phyloP scores from a whole-genome alignment of 2,113 vertebrate genomes.

The Brachyhypopomus gauderio region DNA sequence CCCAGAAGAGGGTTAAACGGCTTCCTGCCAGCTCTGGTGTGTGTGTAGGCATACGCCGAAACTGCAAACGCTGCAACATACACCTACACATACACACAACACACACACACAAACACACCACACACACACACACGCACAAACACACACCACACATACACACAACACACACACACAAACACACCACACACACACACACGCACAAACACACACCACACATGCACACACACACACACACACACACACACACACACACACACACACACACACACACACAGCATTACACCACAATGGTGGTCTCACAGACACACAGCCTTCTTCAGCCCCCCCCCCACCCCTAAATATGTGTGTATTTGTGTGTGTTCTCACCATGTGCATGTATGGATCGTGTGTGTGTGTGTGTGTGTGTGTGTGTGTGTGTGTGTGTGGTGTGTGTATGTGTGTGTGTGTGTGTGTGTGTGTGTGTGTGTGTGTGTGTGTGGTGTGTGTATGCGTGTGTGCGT shows the following conservation, averaged over 20 bases:
- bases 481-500: no score
- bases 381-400: no score
- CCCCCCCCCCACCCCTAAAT: no score
- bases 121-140: background rate
- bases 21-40: constrained; percentile 92
- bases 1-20: constrained; percentile 96
- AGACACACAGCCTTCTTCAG: no score
- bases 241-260: background rate
- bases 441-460: no score
- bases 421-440: no score
- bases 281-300: background rate
- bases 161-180: constrained; percentile 44
- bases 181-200: constrained; percentile 82
- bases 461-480: no score
- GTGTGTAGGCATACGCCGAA: constrained; percentile 90
- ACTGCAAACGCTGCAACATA: constrained; percentile 92
- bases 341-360: background rate
- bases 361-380: no score
- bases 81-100: constrained; percentile 76
- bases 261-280: background rate
- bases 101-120: constrained; percentile 7
- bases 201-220: constrained; percentile 9
- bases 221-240: background rate
- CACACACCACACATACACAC: background rate
- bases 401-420: no score